These are phyloP conservation scores for Drosophila anceps DNA, from an alignment of 2,888 invertebrate genomes.

Conservation along the genomic window DNA sequence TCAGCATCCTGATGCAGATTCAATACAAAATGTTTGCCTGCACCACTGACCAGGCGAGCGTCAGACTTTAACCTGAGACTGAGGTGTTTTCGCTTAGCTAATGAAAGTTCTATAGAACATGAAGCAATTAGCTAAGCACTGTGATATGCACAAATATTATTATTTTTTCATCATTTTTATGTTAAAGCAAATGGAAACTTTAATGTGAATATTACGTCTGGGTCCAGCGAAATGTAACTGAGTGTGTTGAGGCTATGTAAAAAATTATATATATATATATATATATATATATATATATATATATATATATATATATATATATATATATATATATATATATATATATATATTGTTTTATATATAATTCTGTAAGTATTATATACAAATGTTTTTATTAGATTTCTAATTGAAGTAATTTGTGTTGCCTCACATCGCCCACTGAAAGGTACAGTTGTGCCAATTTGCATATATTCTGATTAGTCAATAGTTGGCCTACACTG, in stretches of 20 bases:
- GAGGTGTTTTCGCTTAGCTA: conserved; percentile 18
- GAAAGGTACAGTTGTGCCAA: conserved; percentile 43
- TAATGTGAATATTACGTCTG: too few species aligned
- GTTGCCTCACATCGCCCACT: neutral
- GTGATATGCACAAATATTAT: too few species aligned
- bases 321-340: too few species aligned
- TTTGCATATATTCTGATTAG: conserved; percentile 28
- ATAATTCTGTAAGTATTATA: too few species aligned
- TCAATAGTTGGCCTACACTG: conserved; percentile 45
- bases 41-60: conserved; percentile 29
- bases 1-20: conserved; percentile 49
- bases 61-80: neutral
- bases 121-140: conserved; percentile 10
- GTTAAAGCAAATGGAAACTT: neutral
- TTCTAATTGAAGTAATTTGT: neutral
- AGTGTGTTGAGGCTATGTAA: neutral
- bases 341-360: neutral
- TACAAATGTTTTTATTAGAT: neutral
- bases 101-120: conserved; percentile 7
- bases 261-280: too few species aligned
- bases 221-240: neutral
- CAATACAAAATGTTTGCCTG: conserved; percentile 52
- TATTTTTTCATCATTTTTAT: too few species aligned
- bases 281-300: too few species aligned
- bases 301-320: too few species aligned